phyloP scores from a whole-genome alignment of 1,140 invertebrate species.

The Cotesia typhae region DNA sequence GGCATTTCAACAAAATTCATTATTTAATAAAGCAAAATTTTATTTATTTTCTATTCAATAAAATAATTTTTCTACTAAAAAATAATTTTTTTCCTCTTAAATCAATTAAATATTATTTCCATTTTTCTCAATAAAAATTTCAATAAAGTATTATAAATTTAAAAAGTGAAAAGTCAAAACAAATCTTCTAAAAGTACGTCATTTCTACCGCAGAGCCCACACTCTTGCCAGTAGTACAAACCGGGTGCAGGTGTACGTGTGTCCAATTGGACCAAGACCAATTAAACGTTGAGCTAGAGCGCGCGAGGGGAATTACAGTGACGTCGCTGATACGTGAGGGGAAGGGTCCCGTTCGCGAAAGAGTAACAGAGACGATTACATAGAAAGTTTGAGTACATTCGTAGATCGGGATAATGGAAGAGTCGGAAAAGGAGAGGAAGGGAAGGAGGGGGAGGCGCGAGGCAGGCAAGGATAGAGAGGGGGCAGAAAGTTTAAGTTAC shows the following conservation, averaged over 20 bases:
- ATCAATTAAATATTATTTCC: too few species aligned
- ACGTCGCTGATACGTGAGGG: neutral
- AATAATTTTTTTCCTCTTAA: too few species aligned
- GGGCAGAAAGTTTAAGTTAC: slow-evolving; percentile 18
- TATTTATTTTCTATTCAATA: too few species aligned
- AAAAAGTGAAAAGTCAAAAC: too few species aligned
- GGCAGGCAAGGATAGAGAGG: neutral
- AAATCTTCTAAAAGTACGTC: too few species aligned
- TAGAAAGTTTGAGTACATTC: neutral
- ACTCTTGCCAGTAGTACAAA: neutral
- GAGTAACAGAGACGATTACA: slow-evolving; percentile 12
- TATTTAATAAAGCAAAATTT: too few species aligned
- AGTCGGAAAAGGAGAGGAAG: slow-evolving; percentile 25
- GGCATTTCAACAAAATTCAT: too few species aligned
- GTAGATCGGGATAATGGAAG: slow-evolving; percentile 40
- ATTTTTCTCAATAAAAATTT: too few species aligned
- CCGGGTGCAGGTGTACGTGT: neutral
- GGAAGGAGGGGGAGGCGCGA: neutral
- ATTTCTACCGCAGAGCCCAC: too few species aligned
- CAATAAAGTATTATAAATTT: too few species aligned
- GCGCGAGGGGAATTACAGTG: neutral
- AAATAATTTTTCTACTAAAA: too few species aligned
- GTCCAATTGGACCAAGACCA: neutral
- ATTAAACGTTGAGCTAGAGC: neutral
- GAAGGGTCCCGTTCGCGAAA: slow-evolving; percentile 13